Conservation (phyloP, 35 echinoderm and acorn worm species). For the Heliocidaris tuberculata region DNA sequence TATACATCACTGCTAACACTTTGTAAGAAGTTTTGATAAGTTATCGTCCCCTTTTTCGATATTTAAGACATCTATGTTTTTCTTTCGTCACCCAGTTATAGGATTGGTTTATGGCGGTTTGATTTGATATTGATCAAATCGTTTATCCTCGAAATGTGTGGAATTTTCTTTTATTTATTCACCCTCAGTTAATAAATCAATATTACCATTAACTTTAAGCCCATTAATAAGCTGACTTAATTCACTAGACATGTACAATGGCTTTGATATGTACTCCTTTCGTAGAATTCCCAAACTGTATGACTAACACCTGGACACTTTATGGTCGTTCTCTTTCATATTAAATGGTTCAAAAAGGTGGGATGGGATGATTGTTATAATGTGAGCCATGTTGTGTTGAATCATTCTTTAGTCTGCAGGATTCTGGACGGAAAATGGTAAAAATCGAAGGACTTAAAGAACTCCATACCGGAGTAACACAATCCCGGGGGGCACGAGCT, state of each 20-base stretch:
- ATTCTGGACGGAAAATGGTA: not conserved
- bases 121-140: too few species aligned
- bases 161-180: not conserved
- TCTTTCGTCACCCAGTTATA: too few species aligned
- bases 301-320: too few species aligned
- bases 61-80: too few species aligned
- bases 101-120: too few species aligned
- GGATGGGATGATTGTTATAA: constrained; percentile 16
- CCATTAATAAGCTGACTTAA: not conserved
- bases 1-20: too few species aligned
- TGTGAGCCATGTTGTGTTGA: not conserved
- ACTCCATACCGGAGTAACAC: not conserved
- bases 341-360: not conserved
- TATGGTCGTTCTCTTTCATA: not conserved
- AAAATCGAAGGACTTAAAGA: not conserved
- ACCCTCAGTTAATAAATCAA: not conserved
- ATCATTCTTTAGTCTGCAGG: not conserved
- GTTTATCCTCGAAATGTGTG: too few species aligned
- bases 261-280: not conserved
- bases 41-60: too few species aligned
- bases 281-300: not conserved
- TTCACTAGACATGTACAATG: not conserved
- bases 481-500: not conserved
- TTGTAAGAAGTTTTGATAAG: too few species aligned
- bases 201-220: not conserved